Conservation (phyloP, 1,140 invertebrate species). For the Bombus impatiens region DNA sequence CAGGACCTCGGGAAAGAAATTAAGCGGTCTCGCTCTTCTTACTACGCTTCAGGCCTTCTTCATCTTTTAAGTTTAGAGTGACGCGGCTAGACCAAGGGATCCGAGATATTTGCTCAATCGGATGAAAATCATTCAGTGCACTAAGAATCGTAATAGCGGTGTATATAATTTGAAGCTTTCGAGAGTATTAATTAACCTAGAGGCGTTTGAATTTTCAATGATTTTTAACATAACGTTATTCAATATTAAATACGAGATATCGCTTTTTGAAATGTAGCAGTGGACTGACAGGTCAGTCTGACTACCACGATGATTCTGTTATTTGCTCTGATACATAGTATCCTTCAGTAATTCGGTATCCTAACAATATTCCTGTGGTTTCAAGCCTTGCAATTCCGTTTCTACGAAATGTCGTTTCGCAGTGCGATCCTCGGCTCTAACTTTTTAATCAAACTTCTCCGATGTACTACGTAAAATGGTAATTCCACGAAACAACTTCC, state of each 20-base stretch:
- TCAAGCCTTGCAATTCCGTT: not conserved
- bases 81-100: conserved; percentile 26
- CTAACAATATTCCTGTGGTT: not conserved
- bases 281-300: too few species aligned
- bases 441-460: not conserved
- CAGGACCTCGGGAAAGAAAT: conserved; percentile 56
- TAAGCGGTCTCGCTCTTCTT: conserved; percentile 64
- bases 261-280: too few species aligned
- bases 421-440: not conserved
- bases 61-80: conserved; percentile 25
- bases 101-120: conserved; percentile 35
- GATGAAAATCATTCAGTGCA: not conserved
- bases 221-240: too few species aligned
- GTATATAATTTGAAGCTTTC: too few species aligned
- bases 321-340: not conserved
- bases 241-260: too few species aligned
- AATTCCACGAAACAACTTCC: too few species aligned
- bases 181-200: too few species aligned
- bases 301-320: not conserved
- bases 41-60: conserved; percentile 49
- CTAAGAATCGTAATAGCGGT: not conserved
- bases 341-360: too few species aligned
- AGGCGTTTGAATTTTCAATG: too few species aligned
- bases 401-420: too few species aligned
- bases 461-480: too few species aligned